These are phyloP conservation scores for Chrysotoxum bicinctum DNA, from an alignment of 2,888 invertebrate genomes.

Conservation along the genomic window DNA sequence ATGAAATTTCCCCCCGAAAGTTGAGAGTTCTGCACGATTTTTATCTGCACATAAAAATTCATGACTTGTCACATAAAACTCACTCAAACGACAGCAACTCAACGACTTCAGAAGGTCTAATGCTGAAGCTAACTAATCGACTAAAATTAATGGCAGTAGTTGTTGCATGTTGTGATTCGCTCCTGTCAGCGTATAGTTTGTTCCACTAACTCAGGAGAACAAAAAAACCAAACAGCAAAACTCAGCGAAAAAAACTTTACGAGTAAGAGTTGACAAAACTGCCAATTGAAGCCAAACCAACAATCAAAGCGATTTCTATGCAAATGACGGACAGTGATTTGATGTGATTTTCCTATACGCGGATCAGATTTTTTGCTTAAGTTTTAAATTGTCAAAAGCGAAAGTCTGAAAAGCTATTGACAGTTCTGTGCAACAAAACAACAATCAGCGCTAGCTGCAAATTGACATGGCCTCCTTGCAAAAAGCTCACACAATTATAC, in stretches of 20 bases:
- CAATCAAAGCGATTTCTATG: constrained; percentile 65
- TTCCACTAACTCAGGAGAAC: neutral
- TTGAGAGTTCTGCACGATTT: constrained; percentile 55
- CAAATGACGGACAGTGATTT: constrained; percentile 62
- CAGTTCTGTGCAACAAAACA: neutral
- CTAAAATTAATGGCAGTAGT: constrained; percentile 63
- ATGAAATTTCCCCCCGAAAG: constrained; percentile 36
- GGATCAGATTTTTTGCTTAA: neutral
- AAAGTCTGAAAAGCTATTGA: constrained; percentile 21
- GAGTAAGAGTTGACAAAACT: constrained; percentile 53
- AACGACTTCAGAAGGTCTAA: neutral
- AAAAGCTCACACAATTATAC: constrained; percentile 7
- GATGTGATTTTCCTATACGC: constrained; percentile 37
- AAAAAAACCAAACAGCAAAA: neutral
- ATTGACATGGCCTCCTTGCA: constrained; percentile 9
- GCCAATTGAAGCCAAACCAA: constrained; percentile 30
- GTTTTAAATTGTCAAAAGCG: constrained; percentile 18
- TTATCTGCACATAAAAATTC: constrained; percentile 67
- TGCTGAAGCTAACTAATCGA: constrained; percentile 62
- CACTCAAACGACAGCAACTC: constrained; percentile 42
- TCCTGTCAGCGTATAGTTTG: constrained; percentile 35
- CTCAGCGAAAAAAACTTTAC: neutral
- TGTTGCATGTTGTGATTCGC: constrained; percentile 30
- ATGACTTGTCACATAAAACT: constrained; percentile 71
- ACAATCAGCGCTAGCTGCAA: neutral